These are phyloP conservation scores for Leptatherina wallacei DNA, from an alignment of 2,797 vertebrate genomes.

Conservation along the genomic window DNA sequence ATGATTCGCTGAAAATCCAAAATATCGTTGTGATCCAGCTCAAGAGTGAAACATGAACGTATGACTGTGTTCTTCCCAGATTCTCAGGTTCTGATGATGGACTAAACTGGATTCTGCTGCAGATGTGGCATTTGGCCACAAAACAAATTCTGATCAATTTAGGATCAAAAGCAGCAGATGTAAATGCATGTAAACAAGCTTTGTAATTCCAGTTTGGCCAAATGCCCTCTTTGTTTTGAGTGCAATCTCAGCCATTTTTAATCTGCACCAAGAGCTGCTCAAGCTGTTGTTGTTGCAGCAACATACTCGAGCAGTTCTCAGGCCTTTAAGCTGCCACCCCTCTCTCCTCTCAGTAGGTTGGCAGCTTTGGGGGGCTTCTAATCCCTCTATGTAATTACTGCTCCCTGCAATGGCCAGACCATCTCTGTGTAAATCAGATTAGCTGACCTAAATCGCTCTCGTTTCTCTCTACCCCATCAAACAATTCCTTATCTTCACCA, in stretches of 20 bases:
- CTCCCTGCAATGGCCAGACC: conserved; percentile 84
- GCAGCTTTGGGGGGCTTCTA: conserved; percentile 73
- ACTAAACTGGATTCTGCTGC: conserved; percentile 37
- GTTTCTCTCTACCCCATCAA: conserved; percentile 85
- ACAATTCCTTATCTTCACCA: conserved; percentile 87
- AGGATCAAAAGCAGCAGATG: conserved; percentile 58
- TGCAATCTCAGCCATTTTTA: conserved; percentile 63
- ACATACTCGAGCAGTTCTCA: conserved; percentile 67
- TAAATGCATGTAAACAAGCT: conserved; percentile 67
- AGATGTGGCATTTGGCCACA: conserved; percentile 49
- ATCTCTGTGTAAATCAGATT: conserved; percentile 87
- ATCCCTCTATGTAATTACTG: conserved; percentile 90
- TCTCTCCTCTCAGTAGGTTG: conserved; percentile 68
- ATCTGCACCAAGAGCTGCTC: conserved; percentile 68
- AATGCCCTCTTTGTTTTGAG: conserved; percentile 59
- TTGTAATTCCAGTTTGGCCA: conserved; percentile 54
- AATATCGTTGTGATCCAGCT: conserved; percentile 34
- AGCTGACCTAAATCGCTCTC: conserved; percentile 85
- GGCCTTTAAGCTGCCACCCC: conserved; percentile 66
- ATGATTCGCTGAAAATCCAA: conserved; percentile 41
- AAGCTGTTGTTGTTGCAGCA: conserved; percentile 73
- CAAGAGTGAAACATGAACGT: conserved; percentile 14
- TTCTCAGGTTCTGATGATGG: conserved; percentile 31
- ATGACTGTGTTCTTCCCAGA: conserved; percentile 33
- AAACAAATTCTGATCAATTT: conserved; percentile 41